Evolutionary conservation across 2,113 vertebrate genomes (phyloP).

Genomic region (Phoxinus phoxinus): DNA sequence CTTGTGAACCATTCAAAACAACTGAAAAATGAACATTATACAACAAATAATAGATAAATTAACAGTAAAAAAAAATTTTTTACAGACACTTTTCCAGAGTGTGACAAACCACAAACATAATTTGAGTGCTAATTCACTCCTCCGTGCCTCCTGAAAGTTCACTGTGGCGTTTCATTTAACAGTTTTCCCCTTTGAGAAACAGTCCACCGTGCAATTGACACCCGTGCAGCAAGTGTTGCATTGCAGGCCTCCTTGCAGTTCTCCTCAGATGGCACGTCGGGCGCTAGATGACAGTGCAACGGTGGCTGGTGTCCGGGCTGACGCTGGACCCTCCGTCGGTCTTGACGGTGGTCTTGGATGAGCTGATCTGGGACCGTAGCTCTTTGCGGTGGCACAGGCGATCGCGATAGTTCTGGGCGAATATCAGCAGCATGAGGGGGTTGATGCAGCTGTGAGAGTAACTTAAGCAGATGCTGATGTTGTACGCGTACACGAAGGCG

Average conservation of each 20-base stretch:
- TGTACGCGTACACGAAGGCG: constrained; percentile 77
- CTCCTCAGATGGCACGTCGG: neutral
- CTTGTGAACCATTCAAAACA: neutral
- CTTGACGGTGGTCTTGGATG: constrained; percentile 75
- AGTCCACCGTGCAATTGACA: neutral
- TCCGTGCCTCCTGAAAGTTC: neutral
- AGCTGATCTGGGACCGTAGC: constrained; percentile 63
- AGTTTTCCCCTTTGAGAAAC: constrained; percentile 30
- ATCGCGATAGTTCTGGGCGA: constrained; percentile 81
- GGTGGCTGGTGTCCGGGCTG: constrained; percentile 63
- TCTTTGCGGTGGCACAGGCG: constrained; percentile 70
- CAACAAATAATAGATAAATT: neutral
- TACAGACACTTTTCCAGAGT: neutral
- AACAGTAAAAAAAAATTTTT: neutral
- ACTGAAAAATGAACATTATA: neutral
- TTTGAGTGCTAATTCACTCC: neutral
- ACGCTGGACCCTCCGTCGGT: constrained; percentile 67
- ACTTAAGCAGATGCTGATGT: constrained; percentile 82
- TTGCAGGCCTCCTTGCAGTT: neutral
- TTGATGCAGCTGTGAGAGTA: constrained; percentile 86
- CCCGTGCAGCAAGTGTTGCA: neutral
- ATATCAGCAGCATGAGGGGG: constrained; percentile 80
- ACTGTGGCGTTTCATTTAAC: neutral
- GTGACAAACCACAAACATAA: neutral
- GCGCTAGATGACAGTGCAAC: constrained; percentile 67